Evolutionary conservation across 1,140 invertebrate genomes (phyloP).

Genomic region (Pseudomyrmex concolor): DNA sequence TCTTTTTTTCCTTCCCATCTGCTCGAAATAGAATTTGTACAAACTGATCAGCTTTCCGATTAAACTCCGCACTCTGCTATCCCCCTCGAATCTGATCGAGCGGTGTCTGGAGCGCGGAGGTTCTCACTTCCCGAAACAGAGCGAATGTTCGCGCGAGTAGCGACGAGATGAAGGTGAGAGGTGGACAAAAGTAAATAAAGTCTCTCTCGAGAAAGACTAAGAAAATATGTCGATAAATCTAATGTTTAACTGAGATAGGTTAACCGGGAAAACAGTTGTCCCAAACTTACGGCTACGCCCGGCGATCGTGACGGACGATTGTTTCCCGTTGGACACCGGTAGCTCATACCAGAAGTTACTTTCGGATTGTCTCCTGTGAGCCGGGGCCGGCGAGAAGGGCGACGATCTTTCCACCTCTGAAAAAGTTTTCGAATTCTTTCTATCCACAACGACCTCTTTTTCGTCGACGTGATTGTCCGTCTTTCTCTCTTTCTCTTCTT

Average conservation of each 20-base stretch:
- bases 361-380: constrained; percentile 55
- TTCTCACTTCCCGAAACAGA: constrained; percentile 35
- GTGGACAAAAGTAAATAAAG: constrained; percentile 69
- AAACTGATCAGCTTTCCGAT: constrained; percentile 32
- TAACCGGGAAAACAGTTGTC: constrained; percentile 57
- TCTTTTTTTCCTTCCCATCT: too few species aligned
- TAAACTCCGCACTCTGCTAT: constrained; percentile 28
- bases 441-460: constrained; percentile 54
- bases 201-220: constrained; percentile 66
- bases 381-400: constrained; percentile 52
- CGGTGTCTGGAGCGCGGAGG: constrained; percentile 13
- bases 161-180: constrained; percentile 9
- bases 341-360: constrained; percentile 56
- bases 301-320: constrained; percentile 50
- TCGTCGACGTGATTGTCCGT: constrained; percentile 18
- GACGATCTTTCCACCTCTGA: constrained; percentile 67
- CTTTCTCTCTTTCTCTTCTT: background rate
- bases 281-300: background rate
- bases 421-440: constrained; percentile 61
- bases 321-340: constrained; percentile 44
- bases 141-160: constrained; percentile 12
- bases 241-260: constrained; percentile 73
- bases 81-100: constrained; percentile 53
- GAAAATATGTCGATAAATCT: constrained; percentile 81
- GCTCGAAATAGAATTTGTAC: constrained; percentile 51